Conservation (phyloP, 2,888 invertebrate genomes). For the Tipula vernalis region DNA sequence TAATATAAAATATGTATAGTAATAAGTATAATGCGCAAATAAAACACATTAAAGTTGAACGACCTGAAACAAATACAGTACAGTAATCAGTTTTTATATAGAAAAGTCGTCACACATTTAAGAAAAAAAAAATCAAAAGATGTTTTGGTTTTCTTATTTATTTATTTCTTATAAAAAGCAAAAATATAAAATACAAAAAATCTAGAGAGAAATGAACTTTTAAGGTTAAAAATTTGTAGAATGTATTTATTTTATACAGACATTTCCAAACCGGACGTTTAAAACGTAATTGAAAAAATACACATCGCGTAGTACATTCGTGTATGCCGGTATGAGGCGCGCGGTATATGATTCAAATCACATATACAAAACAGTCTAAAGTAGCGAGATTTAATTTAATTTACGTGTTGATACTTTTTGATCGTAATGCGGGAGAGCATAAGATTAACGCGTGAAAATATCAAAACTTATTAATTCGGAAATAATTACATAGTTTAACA, state of each 20-base stretch:
- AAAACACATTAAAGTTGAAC: neutral
- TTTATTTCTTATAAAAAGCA: neutral
- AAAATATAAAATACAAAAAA: neutral
- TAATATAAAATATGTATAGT: neutral
- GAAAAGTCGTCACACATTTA: slow-evolving; percentile 1
- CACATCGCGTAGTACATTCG: too few relatives aligned
- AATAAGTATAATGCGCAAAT: neutral
- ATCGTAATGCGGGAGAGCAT: neutral
- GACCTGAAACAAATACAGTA: neutral
- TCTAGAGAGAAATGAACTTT: neutral
- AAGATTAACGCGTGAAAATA: neutral
- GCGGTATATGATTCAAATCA: neutral
- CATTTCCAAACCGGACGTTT: neutral
- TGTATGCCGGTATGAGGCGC: neutral
- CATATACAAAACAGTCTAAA: neutral
- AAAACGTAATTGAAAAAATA: neutral
- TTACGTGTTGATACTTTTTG: neutral
- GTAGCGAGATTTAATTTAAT: neutral
- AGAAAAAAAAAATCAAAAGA: neutral
- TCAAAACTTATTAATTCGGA: neutral
- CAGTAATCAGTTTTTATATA: slow-evolving; percentile 4
- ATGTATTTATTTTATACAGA: neutral
- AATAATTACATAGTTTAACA: neutral
- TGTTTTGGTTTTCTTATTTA: neutral
- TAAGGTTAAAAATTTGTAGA: neutral